Base-by-base conservation (phyloP, 2,888 invertebrate genomes). In the Coenonympha glycerion region DNA sequence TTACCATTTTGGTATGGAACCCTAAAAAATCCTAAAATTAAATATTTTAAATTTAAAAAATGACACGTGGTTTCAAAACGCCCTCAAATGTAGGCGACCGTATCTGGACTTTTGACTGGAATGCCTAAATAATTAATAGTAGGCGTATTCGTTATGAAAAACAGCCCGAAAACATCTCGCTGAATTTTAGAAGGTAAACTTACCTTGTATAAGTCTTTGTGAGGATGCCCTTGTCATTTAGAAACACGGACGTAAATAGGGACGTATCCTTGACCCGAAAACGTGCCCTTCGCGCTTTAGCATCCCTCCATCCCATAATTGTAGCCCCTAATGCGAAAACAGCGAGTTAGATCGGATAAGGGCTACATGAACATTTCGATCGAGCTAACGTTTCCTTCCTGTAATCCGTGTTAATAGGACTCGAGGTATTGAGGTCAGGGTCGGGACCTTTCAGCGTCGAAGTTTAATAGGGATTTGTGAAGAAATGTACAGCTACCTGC, bases 271-370 rank as follows among this genome's bases (percentile, higher is more conserved):
- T 49, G 49, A 49, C 49, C 41, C 30, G 21, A 19, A 28, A 46
- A 19, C 13, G 37, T 42, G 47, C 50, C 50, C 50, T 51, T 54
- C 44, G 47, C 30, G 51, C 47, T 45, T n/a, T 24, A 6, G 16
- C 8, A 47, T 21, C 34, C 44, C 9, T 28, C 41, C 13, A 53
- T 47, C 49, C 45, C 42, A 51, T 31, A 46, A 45, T 33, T 30
- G 42, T 15, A 40, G 24, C 26, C 33, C 46, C 11, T 47, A 44
- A 37, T 28, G 21, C 21, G 19, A 40, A 34, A 40, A 33, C 33
- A 21, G 33, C 18, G 24, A 40, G 9, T 46, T 28, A 24, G 11
- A 19, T 22, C 34, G 28, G 22, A 47, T 44, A 47, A 52, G n/a
- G 16, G 18, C 6, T 13, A 9, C 24, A 15, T 30, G 6, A 22